Base-by-base conservation (phyloP, 2,888 invertebrate genomes). In the Drosophila seclusa region DNA sequence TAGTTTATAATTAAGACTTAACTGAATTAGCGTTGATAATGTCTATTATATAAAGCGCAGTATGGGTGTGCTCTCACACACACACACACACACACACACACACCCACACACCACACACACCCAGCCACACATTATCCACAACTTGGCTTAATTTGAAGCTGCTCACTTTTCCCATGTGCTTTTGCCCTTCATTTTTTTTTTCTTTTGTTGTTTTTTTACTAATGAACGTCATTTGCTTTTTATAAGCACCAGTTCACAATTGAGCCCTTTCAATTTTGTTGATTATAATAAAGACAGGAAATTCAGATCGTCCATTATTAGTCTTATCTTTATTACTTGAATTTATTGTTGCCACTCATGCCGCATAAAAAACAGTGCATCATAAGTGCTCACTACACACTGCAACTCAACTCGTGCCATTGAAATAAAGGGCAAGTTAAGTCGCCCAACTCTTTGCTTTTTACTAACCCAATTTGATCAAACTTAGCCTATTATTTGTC, bases 1-100 rank as follows among this genome's bases (percentile, higher is more conserved):
- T 87, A 87, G 87, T 87, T 90, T 90, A 90, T 90, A 91, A 91
- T 91, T 91, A 91, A 91, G 91, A 91, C 86, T 80, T 91, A 91
- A 91, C 83, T 84, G 84, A 91, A 91, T 91, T 91, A 91, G 90
- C 87, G 83, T 83, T 90, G 88, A 87, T 91, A 91, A 90, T 87
- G 89, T 89, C 89, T 87, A 66, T 88, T 87, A 76, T 70, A 72
- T 78, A 78, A 78, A 55, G 65, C 57, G 59, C 55, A 63, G 42
- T 42, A 21, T 42, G 42, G 21, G 21, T 21, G 42, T 13, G 5
- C 40, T 60, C 49, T 55, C 36, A 57, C 38, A 42, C 49, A 52
- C 48, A 21, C 38, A 59, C 45, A 11, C 32, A 57, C 38, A 31
- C 67, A 60, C 67, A 24, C 54, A 54, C 67, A 61, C 54, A 24